A percentile compares a stretch with the other conserved stretches of the same genome.
phyloP scores from a whole-genome alignment of 2,113 vertebrate genomes.

The Pomatostomus ruficeps region DNA sequence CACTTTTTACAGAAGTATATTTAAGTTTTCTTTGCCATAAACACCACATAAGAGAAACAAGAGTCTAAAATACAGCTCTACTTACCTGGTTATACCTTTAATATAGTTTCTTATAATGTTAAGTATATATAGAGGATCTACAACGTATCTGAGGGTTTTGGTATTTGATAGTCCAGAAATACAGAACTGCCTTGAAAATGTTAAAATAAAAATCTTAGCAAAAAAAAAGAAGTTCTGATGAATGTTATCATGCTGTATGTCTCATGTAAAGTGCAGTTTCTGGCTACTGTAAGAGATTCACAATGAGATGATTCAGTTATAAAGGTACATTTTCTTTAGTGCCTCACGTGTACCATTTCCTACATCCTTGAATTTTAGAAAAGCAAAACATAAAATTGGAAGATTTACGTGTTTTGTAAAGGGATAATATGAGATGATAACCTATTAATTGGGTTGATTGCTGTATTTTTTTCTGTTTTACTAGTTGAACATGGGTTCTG shows the following conservation, averaged over 20 bases:
- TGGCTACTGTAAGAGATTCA: neutral
- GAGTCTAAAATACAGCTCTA: neutral
- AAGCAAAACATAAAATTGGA: neutral
- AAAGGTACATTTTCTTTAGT: neutral
- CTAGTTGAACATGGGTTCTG: neutral
- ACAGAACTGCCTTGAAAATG: neutral
- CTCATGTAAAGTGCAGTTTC: neutral
- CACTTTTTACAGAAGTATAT: constrained; percentile 5
- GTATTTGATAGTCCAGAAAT: neutral
- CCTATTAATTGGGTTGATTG: neutral
- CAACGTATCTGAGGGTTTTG: neutral
- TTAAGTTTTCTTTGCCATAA: neutral
- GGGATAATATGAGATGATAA: neutral
- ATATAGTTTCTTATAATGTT: neutral
- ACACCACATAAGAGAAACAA: neutral
- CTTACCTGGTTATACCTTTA: neutral
- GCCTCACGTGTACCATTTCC: neutral
- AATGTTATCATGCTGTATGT: neutral
- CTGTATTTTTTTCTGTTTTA: neutral
- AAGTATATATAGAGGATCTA: neutral
- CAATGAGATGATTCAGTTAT: neutral
- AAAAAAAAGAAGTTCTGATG: neutral
- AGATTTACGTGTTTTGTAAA: neutral
- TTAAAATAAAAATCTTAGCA: neutral
- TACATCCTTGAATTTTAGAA: neutral